Evolutionary conservation across 2,797 vertebrate genomes (phyloP), one percentile per base, ranked within the genome.

Genomic region (Anableps anableps): DNA sequence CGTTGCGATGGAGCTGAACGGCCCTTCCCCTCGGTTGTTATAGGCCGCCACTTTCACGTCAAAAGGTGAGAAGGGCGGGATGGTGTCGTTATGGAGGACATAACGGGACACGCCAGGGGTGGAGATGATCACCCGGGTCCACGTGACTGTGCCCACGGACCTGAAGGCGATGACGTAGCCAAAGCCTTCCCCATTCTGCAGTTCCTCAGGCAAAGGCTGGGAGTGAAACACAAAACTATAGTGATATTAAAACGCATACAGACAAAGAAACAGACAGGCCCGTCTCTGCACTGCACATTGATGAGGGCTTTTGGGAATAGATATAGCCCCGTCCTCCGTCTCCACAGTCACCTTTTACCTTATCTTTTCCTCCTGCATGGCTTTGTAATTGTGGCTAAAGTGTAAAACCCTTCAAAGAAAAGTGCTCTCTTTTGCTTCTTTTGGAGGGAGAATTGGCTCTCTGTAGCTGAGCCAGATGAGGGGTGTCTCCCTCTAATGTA

Each of bases 141-240:
- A 99, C 0, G 95, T 98, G 47, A 95, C 95, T 8, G 94, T 91
- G 64, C 96, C 96, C 62, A 91, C 89, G 0, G 97, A 97, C 13
- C 98, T 96, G 92, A 99, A 97, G 71, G 98, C 98, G 5, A 99
- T 96, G 45, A 99, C 97, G 83, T 99, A 99, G 7, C 98, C 98
- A 2, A 98, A 99, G 4, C 97, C 97, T 81, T 97, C 97, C 38
- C 97, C 98, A 0, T 98, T 99, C 91, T 99, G 98, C 78, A 99
- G 86, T 87, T 99, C 98, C 91, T 99, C 98, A 0, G 98, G 95
- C 84, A 99, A 94, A 76, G 98, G 98, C 98, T 99, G 94, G 85
- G 93, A 88, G 92, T 92, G 81, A 95, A 96, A 96, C 95, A 96
- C 95, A 96, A 93, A 95, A 96, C 96, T 96, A 93, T 95, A 96